These are phyloP conservation scores for Novumbra hubbsi DNA, from an alignment of 2,797 vertebrate genomes.

Conservation along the genomic window DNA sequence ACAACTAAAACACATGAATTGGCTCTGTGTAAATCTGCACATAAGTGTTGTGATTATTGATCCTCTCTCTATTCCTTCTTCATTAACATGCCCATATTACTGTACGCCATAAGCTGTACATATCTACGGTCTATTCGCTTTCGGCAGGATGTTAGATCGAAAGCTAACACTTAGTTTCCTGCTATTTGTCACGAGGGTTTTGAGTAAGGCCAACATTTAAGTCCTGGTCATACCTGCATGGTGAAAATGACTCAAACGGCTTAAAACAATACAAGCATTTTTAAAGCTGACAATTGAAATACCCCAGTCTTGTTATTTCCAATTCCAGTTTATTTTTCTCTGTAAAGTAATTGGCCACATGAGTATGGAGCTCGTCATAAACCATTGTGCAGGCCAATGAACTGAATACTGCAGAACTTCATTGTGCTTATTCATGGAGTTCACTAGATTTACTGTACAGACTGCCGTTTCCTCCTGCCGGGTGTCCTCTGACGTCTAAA, in stretches of 20 bases:
- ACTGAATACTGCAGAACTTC: conserved; percentile 13
- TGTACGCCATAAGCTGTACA: too few species aligned
- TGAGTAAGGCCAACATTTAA: not conserved
- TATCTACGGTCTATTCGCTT: too few species aligned
- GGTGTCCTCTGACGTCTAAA: conserved; percentile 1
- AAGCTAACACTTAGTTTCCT: not conserved
- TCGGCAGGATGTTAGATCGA: not conserved
- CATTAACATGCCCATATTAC: too few species aligned
- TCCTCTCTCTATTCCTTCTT: not conserved
- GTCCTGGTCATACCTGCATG: not conserved
- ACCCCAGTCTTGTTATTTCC: not conserved
- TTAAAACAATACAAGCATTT: not conserved
- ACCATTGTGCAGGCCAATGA: not conserved
- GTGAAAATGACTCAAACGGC: not conserved
- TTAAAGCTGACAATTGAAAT: not conserved
- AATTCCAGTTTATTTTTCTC: not conserved
- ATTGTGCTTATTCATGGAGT: conserved; percentile 10
- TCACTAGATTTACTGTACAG: conserved; percentile 12
- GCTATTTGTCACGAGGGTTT: not conserved
- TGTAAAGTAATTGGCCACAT: not conserved
- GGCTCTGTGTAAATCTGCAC: conserved; percentile 1
- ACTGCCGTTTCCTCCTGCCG: conserved; percentile 6
- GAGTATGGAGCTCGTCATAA: not conserved
- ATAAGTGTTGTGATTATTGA: not conserved
- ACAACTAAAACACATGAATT: not conserved